phyloP scores from a whole-genome alignment of 2,113 vertebrate genomes.

The Arizona elegans region DNA sequence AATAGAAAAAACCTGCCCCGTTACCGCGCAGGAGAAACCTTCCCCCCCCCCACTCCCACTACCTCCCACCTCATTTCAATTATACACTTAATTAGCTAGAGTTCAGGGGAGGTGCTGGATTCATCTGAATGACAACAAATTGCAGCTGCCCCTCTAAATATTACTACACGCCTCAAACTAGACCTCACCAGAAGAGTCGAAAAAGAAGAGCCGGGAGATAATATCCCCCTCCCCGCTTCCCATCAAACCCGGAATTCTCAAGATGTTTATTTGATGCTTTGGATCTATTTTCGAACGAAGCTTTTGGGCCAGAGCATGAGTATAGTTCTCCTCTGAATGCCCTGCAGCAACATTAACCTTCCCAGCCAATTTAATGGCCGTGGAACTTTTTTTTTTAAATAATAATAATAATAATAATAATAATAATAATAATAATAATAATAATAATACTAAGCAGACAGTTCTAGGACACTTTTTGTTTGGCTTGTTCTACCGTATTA shows the following conservation, averaged over 20 bases:
- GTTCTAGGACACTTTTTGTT: background rate
- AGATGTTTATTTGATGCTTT: background rate
- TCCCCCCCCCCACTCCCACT: background rate
- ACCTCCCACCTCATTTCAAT: background rate
- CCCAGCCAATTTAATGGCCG: background rate
- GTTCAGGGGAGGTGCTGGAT: background rate
- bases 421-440: too few species aligned
- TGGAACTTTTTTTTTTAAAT: background rate
- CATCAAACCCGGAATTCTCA: too few species aligned
- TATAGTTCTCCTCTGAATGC: too few species aligned
- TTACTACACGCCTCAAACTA: background rate
- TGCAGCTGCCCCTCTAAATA: background rate
- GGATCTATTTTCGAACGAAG: background rate
- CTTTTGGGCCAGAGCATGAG: background rate
- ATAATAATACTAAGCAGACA: too few species aligned
- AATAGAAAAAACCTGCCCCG: background rate
- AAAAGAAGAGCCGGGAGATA: background rate
- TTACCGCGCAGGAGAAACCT: background rate
- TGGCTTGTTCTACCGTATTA: background rate
- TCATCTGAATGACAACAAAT: background rate
- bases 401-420: too few species aligned
- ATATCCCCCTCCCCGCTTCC: too few species aligned
- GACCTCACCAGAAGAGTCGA: background rate
- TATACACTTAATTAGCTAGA: background rate
- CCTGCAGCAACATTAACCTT: too few species aligned